Base-by-base conservation (phyloP, 2,797 vertebrate genomes). In the Mormyrops attenuatus region DNA sequence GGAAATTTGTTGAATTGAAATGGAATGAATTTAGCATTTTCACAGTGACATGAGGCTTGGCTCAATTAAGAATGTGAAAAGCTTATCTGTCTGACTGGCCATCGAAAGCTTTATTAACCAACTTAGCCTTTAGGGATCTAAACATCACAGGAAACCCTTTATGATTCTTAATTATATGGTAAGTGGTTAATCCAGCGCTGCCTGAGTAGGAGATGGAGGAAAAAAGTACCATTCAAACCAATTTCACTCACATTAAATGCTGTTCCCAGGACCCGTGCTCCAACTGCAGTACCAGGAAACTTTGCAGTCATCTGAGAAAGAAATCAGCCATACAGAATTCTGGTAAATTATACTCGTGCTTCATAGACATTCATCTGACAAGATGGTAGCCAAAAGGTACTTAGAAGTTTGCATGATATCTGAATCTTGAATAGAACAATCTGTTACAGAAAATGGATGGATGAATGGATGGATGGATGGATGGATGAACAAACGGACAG, bases 241-340 rank as follows among this genome's bases (percentile, higher is more conserved):
- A 47, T 47, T 22, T 85, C 95, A 98, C 98, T 89, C 97, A 98
- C 41, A 50, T 85, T 47, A 95, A 96, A 97, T 89, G 97, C 96
- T 88, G 98, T 96, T 90, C 95, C 97, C 92, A 97, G 92, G 82
- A 97, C 93, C 91, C 98, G 97, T 92, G 94, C 94, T 94, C 96
- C 95, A 87, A 93, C 89, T 90, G 97, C 96, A 80, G 97, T 98
- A 91, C 96, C 95, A 88, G 97, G 97, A 94, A 97, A 96, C 95
- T 97, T 99, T 88, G 97, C 97, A 90, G 98, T 98, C 95, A 98
- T 95, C 99, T 99, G 91, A 0, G 92, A 90, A 73, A 90, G 85
- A 34, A 52, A n/a, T 88, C 73, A 26, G 88, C 11, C n/a, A 38
- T 50, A 63, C 22, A 47, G 2, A 52, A 34, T 69, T 90, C 50